A percentile compares a stretch with the other conserved stretches of the same genome.
Evolutionary conservation across 1,140 invertebrate genomes (phyloP).

Genomic region (Episyrphus balteatus): DNA sequence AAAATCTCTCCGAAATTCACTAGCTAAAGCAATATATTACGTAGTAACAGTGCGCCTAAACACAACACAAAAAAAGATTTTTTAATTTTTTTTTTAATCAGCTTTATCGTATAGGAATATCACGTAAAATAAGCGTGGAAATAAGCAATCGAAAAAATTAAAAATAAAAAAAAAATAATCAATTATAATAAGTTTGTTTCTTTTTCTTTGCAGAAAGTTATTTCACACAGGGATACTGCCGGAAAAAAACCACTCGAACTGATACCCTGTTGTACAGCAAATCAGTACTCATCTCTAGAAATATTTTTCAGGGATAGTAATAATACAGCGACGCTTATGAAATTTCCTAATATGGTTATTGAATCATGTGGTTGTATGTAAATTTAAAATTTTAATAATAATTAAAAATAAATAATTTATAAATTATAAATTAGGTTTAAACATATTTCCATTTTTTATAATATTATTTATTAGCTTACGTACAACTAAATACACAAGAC

Average conservation of each 20-base stretch:
- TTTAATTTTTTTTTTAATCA: neutral
- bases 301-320: constrained; percentile 62
- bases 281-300: constrained; percentile 61
- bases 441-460: too few relatives aligned
- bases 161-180: neutral
- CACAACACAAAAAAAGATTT: neutral
- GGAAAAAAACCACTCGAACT: constrained; percentile 43
- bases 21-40: too few relatives aligned
- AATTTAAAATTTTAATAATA: constrained; percentile 14
- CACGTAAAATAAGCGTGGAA: neutral
- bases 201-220: constrained; percentile 49
- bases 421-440: neutral
- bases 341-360: constrained; percentile 71
- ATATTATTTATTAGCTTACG: too few relatives aligned
- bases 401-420: too few relatives aligned
- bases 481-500: too few relatives aligned
- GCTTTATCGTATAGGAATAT: neutral
- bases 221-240: constrained; percentile 37
- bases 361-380: constrained; percentile 73
- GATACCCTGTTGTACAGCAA: constrained; percentile 66
- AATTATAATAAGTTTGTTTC: neutral
- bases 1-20: too few relatives aligned
- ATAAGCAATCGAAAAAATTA: too few relatives aligned
- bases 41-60: too few relatives aligned
- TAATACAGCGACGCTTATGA: constrained; percentile 60